Conservation (phyloP, 1,140 invertebrate species). For the Akabosia matsudoensis region DNA sequence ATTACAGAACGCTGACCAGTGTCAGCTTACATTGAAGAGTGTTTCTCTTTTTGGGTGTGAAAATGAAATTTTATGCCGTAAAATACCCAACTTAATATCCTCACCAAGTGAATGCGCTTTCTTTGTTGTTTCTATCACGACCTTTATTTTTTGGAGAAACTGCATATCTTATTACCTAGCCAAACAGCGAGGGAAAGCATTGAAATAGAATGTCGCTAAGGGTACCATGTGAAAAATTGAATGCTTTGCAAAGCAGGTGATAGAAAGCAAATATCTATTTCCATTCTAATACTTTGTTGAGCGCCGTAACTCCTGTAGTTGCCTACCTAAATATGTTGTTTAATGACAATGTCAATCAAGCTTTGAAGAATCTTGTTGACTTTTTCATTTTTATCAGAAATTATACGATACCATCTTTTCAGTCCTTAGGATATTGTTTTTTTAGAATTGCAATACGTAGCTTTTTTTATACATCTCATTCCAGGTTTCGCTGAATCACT, state of each 20-base stretch:
- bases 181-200: too few species aligned
- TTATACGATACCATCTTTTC: too few species aligned
- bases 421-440: too few species aligned
- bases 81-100: too few species aligned
- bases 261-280: too few species aligned
- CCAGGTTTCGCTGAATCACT: conserved; percentile 3
- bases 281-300: not conserved
- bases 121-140: not conserved
- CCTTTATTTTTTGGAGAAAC: too few species aligned
- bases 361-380: not conserved
- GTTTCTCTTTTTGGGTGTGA: not conserved
- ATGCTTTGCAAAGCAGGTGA: too few species aligned
- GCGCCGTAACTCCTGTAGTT: not conserved
- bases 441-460: too few species aligned
- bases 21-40: not conserved
- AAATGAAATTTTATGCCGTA: conserved; percentile 9
- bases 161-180: too few species aligned
- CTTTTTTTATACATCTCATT: conserved; percentile 13
- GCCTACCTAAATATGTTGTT: not conserved
- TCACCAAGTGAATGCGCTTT: not conserved
- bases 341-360: not conserved
- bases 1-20: conserved; percentile 40
- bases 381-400: not conserved
- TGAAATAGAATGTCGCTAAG: too few species aligned
- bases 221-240: too few species aligned